phyloP scores from a whole-genome alignment of 2,113 vertebrate genomes.

The Harpagus bidentatus region DNA sequence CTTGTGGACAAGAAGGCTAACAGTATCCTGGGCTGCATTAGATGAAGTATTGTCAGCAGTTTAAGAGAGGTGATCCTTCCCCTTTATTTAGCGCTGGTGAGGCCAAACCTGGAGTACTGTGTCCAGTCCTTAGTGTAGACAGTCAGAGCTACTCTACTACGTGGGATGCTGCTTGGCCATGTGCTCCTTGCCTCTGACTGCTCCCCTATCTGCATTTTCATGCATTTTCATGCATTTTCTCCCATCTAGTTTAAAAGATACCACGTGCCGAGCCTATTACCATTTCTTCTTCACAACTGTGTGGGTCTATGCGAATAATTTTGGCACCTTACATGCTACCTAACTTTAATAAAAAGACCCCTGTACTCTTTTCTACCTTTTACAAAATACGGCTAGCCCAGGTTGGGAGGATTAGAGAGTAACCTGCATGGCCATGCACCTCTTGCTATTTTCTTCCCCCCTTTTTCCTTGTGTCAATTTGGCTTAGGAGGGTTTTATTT shows the following conservation, averaged over 20 bases:
- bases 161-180: neutral
- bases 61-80: neutral
- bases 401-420: neutral
- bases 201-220: neutral
- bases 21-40: neutral
- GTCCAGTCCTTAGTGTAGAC: neutral
- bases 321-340: neutral
- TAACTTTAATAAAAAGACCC: neutral
- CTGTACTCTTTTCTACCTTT: neutral
- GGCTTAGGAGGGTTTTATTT: neutral
- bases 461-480: neutral
- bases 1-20: neutral
- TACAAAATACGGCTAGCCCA: neutral
- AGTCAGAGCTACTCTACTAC: neutral
- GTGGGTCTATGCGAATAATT: neutral
- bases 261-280: neutral
- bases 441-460: neutral
- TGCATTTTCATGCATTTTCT: neutral
- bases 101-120: neutral
- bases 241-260: neutral
- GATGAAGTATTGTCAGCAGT: neutral
- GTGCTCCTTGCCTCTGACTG: neutral
- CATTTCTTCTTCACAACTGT: neutral
- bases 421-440: neutral
- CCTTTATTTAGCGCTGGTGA: neutral